Percentiles rank a stretch among this genome's conserved stretches.
Evolutionary conservation across 30 jellyfish, hydroid and myxozoan genomes (phyloP).

Genomic region (Pelagia noctiluca): DNA sequence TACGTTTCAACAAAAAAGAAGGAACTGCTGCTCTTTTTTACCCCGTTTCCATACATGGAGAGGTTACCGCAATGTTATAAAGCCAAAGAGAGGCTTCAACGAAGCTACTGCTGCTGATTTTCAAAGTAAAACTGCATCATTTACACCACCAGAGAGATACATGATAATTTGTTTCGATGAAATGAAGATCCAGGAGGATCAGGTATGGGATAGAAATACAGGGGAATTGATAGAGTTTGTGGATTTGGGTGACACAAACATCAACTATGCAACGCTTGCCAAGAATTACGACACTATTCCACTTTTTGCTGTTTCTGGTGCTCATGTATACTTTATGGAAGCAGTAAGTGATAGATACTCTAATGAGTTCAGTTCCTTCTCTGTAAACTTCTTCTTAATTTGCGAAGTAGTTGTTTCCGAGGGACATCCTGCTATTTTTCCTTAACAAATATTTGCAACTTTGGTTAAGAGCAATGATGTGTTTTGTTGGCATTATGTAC

Average conservation of each 20-base stretch:
- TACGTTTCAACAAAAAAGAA: constrained; percentile 1
- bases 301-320: constrained; percentile 15
- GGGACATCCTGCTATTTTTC: constrained; percentile 10
- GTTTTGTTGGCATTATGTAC: not conserved
- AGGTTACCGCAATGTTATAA: constrained; percentile 31
- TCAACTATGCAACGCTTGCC: constrained; percentile 4
- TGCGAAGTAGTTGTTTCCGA: not conserved
- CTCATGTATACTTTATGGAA: constrained; percentile 13
- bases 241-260: constrained; percentile 34
- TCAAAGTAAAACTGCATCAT: constrained; percentile 26
- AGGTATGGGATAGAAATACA: constrained; percentile 74
- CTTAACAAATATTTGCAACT: constrained; percentile 26
- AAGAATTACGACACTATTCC: not conserved
- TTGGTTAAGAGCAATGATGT: constrained; percentile 17
- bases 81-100: constrained; percentile 54
- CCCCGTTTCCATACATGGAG: constrained; percentile 68
- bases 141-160: constrained; percentile 42
- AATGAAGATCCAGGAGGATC: constrained; percentile 72
- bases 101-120: constrained; percentile 44
- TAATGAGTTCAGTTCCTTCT: constrained; percentile 22
- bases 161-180: constrained; percentile 62
- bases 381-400: not conserved
- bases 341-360: constrained; percentile 25
- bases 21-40: constrained; percentile 35
- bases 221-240: constrained; percentile 78